A percentile compares a stretch with the other conserved stretches of the same genome.
Conservation (phyloP, 2,113 vertebrate genomes). For the Carollia perspicillata region DNA sequence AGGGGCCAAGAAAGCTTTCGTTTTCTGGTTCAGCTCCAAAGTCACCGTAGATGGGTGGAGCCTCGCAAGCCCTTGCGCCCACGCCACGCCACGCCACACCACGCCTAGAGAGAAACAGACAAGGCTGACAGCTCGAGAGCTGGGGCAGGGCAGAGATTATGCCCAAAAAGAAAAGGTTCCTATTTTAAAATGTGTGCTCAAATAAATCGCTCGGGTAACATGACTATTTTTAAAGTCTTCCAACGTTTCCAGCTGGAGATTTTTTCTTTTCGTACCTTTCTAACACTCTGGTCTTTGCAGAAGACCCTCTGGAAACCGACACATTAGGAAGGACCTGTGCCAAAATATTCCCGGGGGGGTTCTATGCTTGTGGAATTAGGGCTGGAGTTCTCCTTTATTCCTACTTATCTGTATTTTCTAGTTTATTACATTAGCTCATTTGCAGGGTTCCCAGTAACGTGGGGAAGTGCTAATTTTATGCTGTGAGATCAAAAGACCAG, state of each 20-base stretch:
- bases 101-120: rapidly evolving
- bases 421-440: neutral
- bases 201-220: neutral
- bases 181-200: neutral
- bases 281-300: neutral
- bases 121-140: neutral
- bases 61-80: neutral
- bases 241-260: neutral
- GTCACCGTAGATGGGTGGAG: neutral
- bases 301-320: neutral
- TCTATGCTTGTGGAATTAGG: neutral
- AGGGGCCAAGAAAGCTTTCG: neutral
- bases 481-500: neutral
- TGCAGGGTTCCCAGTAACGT: neutral
- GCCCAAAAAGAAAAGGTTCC: neutral
- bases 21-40: neutral
- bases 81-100: too few relatives aligned
- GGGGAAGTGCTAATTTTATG: neutral
- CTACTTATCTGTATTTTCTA: neutral
- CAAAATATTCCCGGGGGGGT: neutral
- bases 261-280: neutral
- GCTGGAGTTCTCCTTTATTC: neutral
- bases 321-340: neutral
- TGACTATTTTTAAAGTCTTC: neutral
- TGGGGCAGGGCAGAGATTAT: neutral